Conservation (phyloP, 2,113 vertebrate genomes). For the Pelusios castaneus region DNA sequence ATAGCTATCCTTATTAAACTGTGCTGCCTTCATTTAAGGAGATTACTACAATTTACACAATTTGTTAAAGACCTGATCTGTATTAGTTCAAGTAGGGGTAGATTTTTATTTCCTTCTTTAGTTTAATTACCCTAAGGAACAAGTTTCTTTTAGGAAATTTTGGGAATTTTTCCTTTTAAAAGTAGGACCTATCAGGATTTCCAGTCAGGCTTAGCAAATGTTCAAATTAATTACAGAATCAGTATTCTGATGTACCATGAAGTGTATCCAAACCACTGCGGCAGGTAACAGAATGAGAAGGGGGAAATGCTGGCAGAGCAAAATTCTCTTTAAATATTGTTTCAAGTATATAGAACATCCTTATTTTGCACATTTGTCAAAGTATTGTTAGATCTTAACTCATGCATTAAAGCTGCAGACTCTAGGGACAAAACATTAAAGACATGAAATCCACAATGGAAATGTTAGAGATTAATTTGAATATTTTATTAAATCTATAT, state of each 20-base stretch:
- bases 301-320: background rate
- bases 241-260: background rate
- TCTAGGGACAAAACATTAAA: slow-evolving; percentile 36
- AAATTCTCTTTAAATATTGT: background rate
- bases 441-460: background rate
- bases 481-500: slow-evolving; percentile 45
- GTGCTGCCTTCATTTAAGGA: background rate
- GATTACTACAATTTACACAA: background rate
- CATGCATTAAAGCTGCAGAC: background rate
- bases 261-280: background rate
- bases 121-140: slow-evolving; percentile 10
- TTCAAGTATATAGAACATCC: background rate
- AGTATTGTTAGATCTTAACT: background rate
- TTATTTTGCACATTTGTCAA: background rate
- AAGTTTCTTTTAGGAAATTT: background rate
- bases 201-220: background rate
- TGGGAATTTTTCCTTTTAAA: background rate
- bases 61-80: slow-evolving; percentile 12
- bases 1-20: slow-evolving; percentile 43
- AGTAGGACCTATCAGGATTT: background rate
- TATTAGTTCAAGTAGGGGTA: background rate
- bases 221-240: slow-evolving; percentile 22
- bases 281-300: background rate
- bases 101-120: background rate
- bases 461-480: slow-evolving; percentile 24